Base-by-base conservation (phyloP, 2,888 invertebrate species). In the Lasioglossum villosulum region DNA sequence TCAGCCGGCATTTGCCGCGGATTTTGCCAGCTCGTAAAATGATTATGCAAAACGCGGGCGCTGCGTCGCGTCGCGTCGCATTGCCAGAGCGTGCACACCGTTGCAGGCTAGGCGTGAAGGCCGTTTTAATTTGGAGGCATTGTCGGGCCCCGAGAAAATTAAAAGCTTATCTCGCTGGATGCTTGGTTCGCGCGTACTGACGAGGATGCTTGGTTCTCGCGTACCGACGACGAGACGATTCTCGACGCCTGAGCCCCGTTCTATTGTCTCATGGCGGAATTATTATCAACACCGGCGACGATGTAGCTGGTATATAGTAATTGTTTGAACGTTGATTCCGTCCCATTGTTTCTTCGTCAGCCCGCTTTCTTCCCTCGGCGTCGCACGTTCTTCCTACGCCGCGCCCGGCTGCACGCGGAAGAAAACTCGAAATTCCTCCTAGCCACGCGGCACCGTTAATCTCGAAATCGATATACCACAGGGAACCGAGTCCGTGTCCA, bases 121-220 rank as follows among this genome's bases (percentile, higher is more conserved):
- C 78, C 82, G 90, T 88, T 93, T 91, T 92, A 92, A 93, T 93
- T 93, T 90, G 90, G 88, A 77, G 86, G 92, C 88, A 93, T 93
- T 93, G 93, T 93, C 89, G 89, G 84, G 66, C 74, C 52, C 88
- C 81, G 86, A 84, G 92, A 93, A 92, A 93, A 93, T 93, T 92
- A 93, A 93, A 93, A 93, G 93, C 93, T 93, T 92, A 93, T 93
- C 93, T 90, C 90, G 82, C 87, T 34, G 75, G 83, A 88, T 85
- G 88, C 89, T 86, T 82, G 79, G 83, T 78, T 79, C 52, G 52
- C 52, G 23, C 23, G 52, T 23, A 52, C 52, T 8, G 52, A 52
- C 52, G 52, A 23, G 52, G 52, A 23, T 52, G 52, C 52, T 52
- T 8, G 52, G 52, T 23, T 52, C 52, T 80, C 74, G 73, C 37